Percentiles rank a stretch among this genome's conserved stretches.
phyloP scores from a whole-genome alignment of 2,797 vertebrate genomes.

The Delichon dasypus region DNA sequence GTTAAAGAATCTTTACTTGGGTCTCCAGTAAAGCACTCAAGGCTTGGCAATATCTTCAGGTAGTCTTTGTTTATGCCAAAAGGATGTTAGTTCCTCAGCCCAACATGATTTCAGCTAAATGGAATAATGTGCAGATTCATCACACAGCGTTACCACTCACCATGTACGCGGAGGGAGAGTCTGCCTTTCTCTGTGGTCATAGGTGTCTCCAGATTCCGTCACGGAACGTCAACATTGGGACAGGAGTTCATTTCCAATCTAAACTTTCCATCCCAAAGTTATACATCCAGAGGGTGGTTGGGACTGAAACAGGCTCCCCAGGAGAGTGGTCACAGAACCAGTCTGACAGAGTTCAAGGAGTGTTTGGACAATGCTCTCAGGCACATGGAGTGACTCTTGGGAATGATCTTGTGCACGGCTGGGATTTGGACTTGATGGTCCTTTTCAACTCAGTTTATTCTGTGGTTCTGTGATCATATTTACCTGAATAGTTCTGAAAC shows the following conservation, averaged over 20 bases:
- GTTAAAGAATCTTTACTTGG: not conserved
- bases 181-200: not conserved
- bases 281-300: not conserved
- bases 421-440: not conserved
- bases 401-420: not conserved
- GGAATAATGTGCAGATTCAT: not conserved
- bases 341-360: not conserved
- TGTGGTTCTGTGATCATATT: not conserved
- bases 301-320: not conserved
- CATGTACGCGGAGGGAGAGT: not conserved
- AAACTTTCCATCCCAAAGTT: not conserved
- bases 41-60: not conserved
- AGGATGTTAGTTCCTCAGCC: not conserved
- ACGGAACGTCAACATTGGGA: accelerated
- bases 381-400: accelerated
- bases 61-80: not conserved
- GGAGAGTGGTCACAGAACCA: not conserved
- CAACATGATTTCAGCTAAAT: not conserved
- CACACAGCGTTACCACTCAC: not conserved
- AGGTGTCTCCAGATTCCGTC: not conserved
- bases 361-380: not conserved
- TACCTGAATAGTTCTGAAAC: not conserved
- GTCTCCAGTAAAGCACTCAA: not conserved
- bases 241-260: not conserved
- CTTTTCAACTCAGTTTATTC: not conserved